Conservation (phyloP, 2,888 invertebrate genomes). For the Catocala sponsa region DNA sequence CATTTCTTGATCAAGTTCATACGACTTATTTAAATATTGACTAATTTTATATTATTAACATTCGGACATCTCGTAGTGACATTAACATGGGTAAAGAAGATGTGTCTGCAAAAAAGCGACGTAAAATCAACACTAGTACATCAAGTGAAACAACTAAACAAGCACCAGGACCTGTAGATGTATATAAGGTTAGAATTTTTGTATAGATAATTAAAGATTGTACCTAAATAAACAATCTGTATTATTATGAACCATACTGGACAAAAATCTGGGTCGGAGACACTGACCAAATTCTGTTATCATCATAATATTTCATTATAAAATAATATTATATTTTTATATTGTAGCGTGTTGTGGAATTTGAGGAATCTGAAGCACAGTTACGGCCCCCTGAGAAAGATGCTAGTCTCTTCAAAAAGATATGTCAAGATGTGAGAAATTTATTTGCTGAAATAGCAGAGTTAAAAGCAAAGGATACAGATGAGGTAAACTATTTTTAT, state of each 20-base stretch:
- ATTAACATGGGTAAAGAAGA: conserved; percentile 82
- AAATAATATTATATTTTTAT: conserved; percentile 2
- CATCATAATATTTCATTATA: no score
- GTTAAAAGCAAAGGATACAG: conserved; percentile 88
- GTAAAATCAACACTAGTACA: conserved; percentile 80
- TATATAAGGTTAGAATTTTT: conserved; percentile 86
- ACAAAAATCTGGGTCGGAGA: no score
- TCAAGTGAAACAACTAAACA: conserved; percentile 76
- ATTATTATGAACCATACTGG: no score
- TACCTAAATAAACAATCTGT: no score
- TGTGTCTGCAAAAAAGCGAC: conserved; percentile 85
- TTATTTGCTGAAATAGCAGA: conserved; percentile 91
- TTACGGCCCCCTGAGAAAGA: conserved; percentile 90
- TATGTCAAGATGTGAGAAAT: conserved; percentile 91
- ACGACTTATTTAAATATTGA: no score
- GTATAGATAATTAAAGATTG: neutral
- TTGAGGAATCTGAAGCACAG: conserved; percentile 92
- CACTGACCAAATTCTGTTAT: no score
- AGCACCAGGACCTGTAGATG: conserved; percentile 83
- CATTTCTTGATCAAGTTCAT: no score
- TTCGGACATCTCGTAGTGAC: no score
- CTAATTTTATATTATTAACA: no score
- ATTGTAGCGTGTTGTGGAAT: conserved; percentile 89
- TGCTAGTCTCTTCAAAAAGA: conserved; percentile 89
- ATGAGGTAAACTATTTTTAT: conserved; percentile 75